phyloP scores from a whole-genome alignment of 2,797 vertebrate species.

The Nyctalus aviator region DNA sequence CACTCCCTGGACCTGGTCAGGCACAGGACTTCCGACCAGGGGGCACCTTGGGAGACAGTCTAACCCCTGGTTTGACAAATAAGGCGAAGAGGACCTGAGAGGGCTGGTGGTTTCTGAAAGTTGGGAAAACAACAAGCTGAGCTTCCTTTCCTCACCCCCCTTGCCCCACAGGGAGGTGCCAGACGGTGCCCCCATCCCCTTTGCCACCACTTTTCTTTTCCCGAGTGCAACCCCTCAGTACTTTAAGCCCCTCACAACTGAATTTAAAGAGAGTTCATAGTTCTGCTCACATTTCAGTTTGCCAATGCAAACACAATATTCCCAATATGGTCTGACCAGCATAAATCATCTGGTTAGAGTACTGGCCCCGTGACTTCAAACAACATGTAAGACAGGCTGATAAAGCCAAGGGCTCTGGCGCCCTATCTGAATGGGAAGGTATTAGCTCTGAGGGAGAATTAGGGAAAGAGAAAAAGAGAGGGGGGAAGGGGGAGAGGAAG shows the following conservation, averaged over 20 bases:
- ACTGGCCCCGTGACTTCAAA: neutral
- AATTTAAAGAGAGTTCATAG: neutral
- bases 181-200: rapidly evolving
- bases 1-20: neutral
- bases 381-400: neutral
- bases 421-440: neutral
- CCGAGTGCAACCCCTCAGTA: neutral
- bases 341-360: neutral
- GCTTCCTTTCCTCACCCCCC: neutral
- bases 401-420: neutral
- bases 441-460: neutral
- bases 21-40: neutral
- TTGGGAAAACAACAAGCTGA: neutral
- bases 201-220: neutral
- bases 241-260: neutral
- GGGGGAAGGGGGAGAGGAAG: neutral
- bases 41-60: neutral
- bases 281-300: neutral
- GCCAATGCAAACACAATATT: neutral
- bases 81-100: neutral
- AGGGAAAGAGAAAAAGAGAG: neutral
- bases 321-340: neutral
- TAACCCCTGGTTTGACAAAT: neutral
- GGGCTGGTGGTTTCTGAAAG: neutral
- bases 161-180: neutral